These are phyloP conservation scores for Drosophila lini DNA, from an alignment of 1,140 invertebrate species.

Conservation along the genomic window DNA sequence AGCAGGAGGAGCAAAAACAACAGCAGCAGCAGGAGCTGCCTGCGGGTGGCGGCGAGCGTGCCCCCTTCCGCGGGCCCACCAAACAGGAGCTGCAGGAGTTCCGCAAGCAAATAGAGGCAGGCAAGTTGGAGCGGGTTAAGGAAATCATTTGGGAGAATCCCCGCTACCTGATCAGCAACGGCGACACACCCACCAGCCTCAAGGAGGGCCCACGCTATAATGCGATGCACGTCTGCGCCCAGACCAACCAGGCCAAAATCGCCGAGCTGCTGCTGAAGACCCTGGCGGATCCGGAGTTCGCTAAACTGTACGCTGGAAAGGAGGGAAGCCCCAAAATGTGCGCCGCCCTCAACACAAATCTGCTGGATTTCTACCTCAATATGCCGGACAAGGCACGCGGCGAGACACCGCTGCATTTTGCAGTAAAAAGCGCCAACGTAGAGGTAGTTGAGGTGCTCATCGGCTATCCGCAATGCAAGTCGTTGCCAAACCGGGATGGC, in stretches of 20 bases:
- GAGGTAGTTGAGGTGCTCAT: slow-evolving; percentile 91
- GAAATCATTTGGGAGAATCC: slow-evolving; percentile 93
- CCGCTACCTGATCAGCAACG: slow-evolving; percentile 93
- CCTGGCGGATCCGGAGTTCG: slow-evolving; percentile 90
- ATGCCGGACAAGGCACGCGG: slow-evolving; percentile 95
- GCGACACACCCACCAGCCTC: slow-evolving; percentile 94
- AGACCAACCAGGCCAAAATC: slow-evolving; percentile 88
- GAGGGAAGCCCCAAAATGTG: slow-evolving; percentile 85
- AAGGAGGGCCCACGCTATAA: slow-evolving; percentile 95
- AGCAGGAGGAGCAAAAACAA: slow-evolving; percentile 15
- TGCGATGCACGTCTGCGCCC: slow-evolving; percentile 93
- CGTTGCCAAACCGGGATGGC: slow-evolving; percentile 89
- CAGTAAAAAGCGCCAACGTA: slow-evolving; percentile 92
- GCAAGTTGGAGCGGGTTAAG: slow-evolving; percentile 88
- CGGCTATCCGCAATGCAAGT: slow-evolving; percentile 91
- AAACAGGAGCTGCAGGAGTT: slow-evolving; percentile 92
- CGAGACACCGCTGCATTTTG: slow-evolving; percentile 97
- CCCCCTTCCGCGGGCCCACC: slow-evolving; percentile 86
- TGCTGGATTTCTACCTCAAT: slow-evolving; percentile 96
- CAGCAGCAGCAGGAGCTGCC: slow-evolving; percentile 14
- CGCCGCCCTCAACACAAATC: slow-evolving; percentile 85
- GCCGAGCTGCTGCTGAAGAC: slow-evolving; percentile 91
- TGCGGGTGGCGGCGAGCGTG: slow-evolving; percentile 52
- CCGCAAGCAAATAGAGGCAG: slow-evolving; percentile 91
- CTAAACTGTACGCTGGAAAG: slow-evolving; percentile 91